Evolutionary conservation across 2,797 vertebrate species (phyloP).

Genomic region (Coregonus suidteri): DNA sequence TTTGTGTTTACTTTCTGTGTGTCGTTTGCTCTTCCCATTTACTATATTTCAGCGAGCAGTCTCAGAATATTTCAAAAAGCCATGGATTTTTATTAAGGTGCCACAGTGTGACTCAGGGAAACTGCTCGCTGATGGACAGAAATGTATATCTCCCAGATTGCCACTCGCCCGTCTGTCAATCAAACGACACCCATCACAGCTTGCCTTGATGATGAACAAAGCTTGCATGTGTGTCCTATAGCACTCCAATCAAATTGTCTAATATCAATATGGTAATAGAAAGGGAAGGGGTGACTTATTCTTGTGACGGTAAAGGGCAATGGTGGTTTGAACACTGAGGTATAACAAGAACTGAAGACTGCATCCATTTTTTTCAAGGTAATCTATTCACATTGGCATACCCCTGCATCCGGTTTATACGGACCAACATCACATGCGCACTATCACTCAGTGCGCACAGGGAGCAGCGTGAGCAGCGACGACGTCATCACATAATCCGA

Average conservation of each 20-base stretch:
- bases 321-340: constrained; percentile 7
- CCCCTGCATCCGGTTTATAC: no score
- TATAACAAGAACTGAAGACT: no score
- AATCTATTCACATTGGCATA: no score
- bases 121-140: constrained; percentile 24
- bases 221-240: constrained; percentile 13
- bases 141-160: constrained; percentile 50
- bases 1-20: not conserved
- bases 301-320: constrained; percentile 43
- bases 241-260: constrained; percentile 37
- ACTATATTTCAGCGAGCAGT: not conserved
- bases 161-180: constrained; percentile 56
- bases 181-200: constrained; percentile 25
- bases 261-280: constrained; percentile 28
- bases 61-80: constrained; percentile 18
- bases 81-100: constrained; percentile 19
- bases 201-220: constrained; percentile 16
- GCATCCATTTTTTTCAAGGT: no score
- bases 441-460: no score
- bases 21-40: not conserved
- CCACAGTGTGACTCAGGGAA: constrained; percentile 6
- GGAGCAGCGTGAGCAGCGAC: no score
- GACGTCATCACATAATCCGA: no score
- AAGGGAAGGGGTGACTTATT: constrained; percentile 42
- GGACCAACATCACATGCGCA: no score